Conservation (phyloP, 2,797 vertebrate species). For the Microcaecilia unicolor region DNA sequence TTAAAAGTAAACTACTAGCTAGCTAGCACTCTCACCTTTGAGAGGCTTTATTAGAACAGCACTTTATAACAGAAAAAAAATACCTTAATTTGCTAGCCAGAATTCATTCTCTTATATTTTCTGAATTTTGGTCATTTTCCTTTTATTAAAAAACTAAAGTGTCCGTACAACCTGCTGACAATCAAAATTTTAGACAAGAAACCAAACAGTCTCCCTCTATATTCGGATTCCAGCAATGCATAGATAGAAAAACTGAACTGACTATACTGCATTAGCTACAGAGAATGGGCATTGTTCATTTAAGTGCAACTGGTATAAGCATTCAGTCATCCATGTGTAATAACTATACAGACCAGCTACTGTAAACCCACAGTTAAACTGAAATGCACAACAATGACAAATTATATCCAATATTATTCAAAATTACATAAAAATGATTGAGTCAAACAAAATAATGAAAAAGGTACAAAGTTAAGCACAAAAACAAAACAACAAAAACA, state of each 20-base stretch:
- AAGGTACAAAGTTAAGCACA: slow-evolving; percentile 46
- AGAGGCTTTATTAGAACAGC: slow-evolving; percentile 43
- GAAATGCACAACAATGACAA: slow-evolving; percentile 33
- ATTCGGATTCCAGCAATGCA: slow-evolving; percentile 80
- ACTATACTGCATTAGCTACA: slow-evolving; percentile 76
- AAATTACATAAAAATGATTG: slow-evolving; percentile 33
- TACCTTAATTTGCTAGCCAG: slow-evolving; percentile 46
- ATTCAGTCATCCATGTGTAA: slow-evolving; percentile 48
- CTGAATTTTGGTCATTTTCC: slow-evolving; percentile 57
- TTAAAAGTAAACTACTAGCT: slow-evolving; percentile 74
- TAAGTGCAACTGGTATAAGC: slow-evolving; percentile 62
- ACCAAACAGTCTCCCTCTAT: slow-evolving; percentile 39
- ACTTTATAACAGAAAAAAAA: no score
- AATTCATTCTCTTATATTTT: slow-evolving; percentile 54
- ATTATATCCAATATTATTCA: slow-evolving; percentile 43
- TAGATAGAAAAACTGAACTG: slow-evolving; percentile 89
- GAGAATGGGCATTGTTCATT: slow-evolving; percentile 55
- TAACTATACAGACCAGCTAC: slow-evolving; percentile 43
- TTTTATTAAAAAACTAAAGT: slow-evolving; percentile 64
- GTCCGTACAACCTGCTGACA: slow-evolving; percentile 63
- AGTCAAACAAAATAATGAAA: slow-evolving; percentile 29
- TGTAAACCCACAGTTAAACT: slow-evolving; percentile 46
- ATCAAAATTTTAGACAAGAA: slow-evolving; percentile 56
- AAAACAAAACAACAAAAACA: no score
- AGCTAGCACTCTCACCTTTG: slow-evolving; percentile 42